These are phyloP conservation scores for Rhagoletis pomonella DNA, from an alignment of 1,140 invertebrate species.

Conservation along the genomic window DNA sequence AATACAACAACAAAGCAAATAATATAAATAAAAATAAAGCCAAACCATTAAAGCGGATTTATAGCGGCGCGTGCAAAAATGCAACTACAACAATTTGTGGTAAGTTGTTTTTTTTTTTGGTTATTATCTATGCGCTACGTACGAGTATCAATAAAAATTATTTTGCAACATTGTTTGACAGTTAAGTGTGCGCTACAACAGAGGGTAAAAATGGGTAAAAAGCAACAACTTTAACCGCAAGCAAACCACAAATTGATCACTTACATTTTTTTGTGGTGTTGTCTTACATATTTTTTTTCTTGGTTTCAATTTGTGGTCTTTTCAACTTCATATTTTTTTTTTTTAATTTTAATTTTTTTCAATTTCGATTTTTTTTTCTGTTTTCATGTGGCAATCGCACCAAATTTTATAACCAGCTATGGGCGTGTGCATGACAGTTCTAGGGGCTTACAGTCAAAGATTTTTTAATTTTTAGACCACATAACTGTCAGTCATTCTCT, in stretches of 20 bases:
- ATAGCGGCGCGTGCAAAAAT: constrained; percentile 35
- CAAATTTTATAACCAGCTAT: constrained; percentile 2
- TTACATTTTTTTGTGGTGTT: too few species aligned
- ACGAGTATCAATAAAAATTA: background rate
- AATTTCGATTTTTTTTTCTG: background rate
- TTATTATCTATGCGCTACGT: background rate
- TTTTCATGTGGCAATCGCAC: constrained; percentile 14
- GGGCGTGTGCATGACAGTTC: background rate
- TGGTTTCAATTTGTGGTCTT: too few species aligned
- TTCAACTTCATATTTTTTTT: background rate
- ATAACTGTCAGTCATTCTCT: background rate
- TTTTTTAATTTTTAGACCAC: background rate
- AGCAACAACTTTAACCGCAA: background rate
- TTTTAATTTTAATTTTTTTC: background rate
- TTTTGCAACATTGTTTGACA: constrained; percentile 20
- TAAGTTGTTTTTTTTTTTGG: constrained; percentile 15
- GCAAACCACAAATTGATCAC: background rate
- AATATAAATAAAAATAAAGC: background rate
- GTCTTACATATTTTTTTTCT: too few species aligned
- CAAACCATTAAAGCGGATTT: background rate
- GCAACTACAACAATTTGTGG: constrained; percentile 46
- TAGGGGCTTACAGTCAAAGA: constrained; percentile 9
- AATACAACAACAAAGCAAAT: background rate
- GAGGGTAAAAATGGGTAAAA: background rate
- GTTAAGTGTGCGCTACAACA: constrained; percentile 1